Evolutionary conservation across 2,797 vertebrate species (phyloP), one percentile per base, ranked within the genome.

Genomic region (Fundulus diaphanus): DNA sequence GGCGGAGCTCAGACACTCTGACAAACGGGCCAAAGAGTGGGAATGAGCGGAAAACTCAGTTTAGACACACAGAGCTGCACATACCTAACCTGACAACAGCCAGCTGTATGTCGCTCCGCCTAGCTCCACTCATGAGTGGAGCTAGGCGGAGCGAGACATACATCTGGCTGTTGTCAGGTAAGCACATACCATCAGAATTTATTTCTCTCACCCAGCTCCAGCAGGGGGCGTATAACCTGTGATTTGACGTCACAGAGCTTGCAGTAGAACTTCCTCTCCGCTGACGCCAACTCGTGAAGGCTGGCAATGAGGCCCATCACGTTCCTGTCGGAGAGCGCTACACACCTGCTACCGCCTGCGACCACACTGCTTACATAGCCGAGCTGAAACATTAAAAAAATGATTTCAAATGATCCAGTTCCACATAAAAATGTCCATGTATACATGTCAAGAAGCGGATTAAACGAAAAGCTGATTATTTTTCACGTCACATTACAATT

Each of bases 251-350:
- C 94, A 3, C 95, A 96, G 84, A 99, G 95, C 90, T 93, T 97
- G 92, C 93, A 96, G 94, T 99, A 99, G 94, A 97, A 98, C 84
- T 91, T 96, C 87, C 97, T 96, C 93, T 99, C 98, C 0, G 96
- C 95, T 4, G 98, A 93, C 0, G 97, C 97, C 89, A 99, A 92
- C 89, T 99, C 98, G 9, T 99, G 97, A 52, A 99, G 95, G 90
- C 95, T 96, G 88, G 96, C 96, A 52, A 98, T 97, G 89, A 98
- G 97, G 74, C 97, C 97, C 96, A 97, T 97, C 77, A 98, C 90
- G 7, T 98, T 99, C 82, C 93, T 95, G 92, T 99, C 97, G 0
- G 96, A 95, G 76, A 98, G 92, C 9, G 94, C 95, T 51, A 96
- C 89, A 79, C 95, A 98, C 46, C 85, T 91, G 77, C 86, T 92